These are phyloP conservation scores for Euwallacea fornicatus DNA, from an alignment of 1,140 invertebrate species.

Conservation along the genomic window DNA sequence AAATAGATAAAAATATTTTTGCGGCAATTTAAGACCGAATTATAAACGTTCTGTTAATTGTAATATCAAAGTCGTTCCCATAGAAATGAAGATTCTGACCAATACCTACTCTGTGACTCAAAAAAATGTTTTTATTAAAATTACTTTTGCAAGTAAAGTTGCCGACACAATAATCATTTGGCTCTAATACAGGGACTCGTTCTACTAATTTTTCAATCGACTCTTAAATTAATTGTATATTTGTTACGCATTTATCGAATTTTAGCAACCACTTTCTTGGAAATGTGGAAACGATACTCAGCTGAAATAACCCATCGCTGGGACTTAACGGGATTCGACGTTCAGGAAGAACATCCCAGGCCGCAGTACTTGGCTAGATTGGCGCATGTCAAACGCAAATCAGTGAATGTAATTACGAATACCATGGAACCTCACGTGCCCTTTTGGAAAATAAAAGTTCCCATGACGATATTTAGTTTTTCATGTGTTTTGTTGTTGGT, in stretches of 20 bases:
- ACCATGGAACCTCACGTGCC: constrained; percentile 79
- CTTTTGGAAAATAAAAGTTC: constrained; percentile 85
- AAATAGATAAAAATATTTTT: too few relatives aligned
- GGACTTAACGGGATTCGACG: constrained; percentile 86
- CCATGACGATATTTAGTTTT: constrained; percentile 80
- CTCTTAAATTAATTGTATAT: not conserved
- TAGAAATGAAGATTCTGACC: too few relatives aligned
- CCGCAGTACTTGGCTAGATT: constrained; percentile 76
- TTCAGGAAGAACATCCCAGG: constrained; percentile 84
- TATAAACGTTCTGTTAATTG: too few relatives aligned
- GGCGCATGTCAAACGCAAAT: constrained; percentile 69
- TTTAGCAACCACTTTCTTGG: constrained; percentile 80
- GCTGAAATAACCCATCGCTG: constrained; percentile 88
- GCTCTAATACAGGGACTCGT: not conserved
- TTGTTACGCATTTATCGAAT: constrained; percentile 14
- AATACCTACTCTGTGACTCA: too few relatives aligned
- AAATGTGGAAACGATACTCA: constrained; percentile 94
- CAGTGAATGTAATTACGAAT: constrained; percentile 75
- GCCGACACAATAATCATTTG: too few relatives aligned
- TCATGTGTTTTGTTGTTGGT: constrained; percentile 81
- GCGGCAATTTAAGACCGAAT: too few relatives aligned
- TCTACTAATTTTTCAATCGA: too few relatives aligned
- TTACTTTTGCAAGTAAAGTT: too few relatives aligned
- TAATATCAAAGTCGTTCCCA: too few relatives aligned
- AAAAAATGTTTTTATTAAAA: too few relatives aligned